These are phyloP conservation scores for Pangasianodon hypophthalmus DNA, from an alignment of 2,113 vertebrate species.

Conservation along the genomic window DNA sequence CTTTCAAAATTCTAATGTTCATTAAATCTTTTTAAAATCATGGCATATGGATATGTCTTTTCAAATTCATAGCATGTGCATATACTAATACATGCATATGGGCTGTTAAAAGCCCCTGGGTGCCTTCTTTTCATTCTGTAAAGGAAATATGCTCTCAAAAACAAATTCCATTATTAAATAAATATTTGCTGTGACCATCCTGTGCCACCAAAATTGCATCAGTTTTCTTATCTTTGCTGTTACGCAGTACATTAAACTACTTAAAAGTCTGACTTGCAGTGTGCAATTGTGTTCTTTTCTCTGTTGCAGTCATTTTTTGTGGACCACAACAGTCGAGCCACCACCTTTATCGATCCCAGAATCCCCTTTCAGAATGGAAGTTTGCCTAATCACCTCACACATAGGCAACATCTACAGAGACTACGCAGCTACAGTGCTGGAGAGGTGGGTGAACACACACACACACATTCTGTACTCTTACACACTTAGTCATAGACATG, in stretches of 20 bases:
- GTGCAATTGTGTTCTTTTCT: background rate
- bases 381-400: slow-evolving; percentile 88
- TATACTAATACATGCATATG: background rate
- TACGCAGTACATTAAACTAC: background rate
- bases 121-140: background rate
- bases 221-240: background rate
- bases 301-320: slow-evolving; percentile 91
- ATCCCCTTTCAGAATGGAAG: slow-evolving; percentile 93
- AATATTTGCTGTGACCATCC: background rate
- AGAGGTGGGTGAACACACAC: slow-evolving; percentile 77
- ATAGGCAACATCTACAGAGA: slow-evolving; percentile 93
- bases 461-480: background rate
- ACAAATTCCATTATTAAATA: background rate
- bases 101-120: no score
- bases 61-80: no score
- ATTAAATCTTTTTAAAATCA: background rate
- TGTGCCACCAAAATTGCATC: background rate
- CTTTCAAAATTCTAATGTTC: background rate
- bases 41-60: background rate
- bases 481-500: background rate
- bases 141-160: background rate
- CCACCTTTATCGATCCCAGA: slow-evolving; percentile 96
- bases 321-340: slow-evolving; percentile 97
- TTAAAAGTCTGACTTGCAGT: background rate
- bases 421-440: slow-evolving; percentile 97